These are phyloP conservation scores for Nomada ferruginata DNA, from an alignment of 2,888 invertebrate species.

Conservation along the genomic window DNA sequence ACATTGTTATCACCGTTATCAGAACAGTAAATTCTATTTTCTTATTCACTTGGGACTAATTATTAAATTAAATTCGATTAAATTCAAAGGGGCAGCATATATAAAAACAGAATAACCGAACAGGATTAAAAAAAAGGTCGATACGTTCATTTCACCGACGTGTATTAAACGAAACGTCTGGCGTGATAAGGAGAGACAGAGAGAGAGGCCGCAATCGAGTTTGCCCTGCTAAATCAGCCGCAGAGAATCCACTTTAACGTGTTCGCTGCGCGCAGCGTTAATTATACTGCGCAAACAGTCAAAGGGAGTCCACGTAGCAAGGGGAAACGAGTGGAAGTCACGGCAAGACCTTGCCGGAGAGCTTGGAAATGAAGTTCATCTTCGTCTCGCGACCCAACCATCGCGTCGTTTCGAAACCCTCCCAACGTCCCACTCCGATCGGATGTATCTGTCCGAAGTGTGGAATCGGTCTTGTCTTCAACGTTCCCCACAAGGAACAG, in stretches of 20 bases:
- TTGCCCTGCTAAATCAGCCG: conserved; percentile 68
- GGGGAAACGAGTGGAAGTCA: conserved; percentile 56
- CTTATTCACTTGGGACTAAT: no score
- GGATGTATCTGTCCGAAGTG: conserved; percentile 15
- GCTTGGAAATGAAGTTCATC: conserved; percentile 58
- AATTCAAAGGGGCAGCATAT: no score
- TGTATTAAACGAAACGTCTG: no score
- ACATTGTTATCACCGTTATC: no score
- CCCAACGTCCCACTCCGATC: conserved; percentile 15
- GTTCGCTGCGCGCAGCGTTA: conserved; percentile 64
- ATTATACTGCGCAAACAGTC: conserved; percentile 71
- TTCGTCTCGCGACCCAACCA: not conserved
- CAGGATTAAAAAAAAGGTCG: no score
- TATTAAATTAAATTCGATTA: no score
- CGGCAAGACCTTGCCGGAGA: conserved; percentile 29
- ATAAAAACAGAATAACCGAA: no score
- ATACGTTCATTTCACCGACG: no score
- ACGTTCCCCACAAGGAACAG: not conserved
- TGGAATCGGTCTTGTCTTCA: conserved; percentile 7
- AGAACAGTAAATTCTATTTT: no score
- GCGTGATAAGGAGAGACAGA: no score
- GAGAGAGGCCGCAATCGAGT: conserved; percentile 50
- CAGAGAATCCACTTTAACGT: conserved; percentile 61
- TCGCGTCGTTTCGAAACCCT: no score
- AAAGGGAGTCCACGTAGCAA: conserved; percentile 59